Conservation (phyloP, 2,797 vertebrate species). For the Vireo griseus region DNA sequence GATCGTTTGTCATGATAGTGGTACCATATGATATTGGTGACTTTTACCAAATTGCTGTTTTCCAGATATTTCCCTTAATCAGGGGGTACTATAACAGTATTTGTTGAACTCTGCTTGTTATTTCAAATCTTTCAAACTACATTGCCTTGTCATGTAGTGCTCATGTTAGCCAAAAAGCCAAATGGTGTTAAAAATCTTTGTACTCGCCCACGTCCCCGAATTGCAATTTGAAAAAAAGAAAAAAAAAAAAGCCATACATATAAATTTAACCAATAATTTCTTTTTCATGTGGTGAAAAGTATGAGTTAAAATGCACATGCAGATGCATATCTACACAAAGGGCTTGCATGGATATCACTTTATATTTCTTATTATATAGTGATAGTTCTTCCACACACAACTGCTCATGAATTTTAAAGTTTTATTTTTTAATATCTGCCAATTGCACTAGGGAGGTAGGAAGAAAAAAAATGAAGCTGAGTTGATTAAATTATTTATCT, state of each 20-base stretch:
- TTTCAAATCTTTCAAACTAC: background rate
- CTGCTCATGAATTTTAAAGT: slow-evolving; percentile 72
- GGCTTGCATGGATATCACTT: slow-evolving; percentile 7
- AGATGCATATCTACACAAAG: background rate
- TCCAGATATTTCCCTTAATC: background rate
- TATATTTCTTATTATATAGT: slow-evolving; percentile 44
- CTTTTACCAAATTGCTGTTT: slow-evolving; percentile 44
- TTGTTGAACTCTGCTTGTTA: background rate
- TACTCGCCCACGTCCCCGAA: background rate
- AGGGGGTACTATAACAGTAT: background rate
- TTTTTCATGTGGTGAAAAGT: slow-evolving; percentile 20
- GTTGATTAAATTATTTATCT: slow-evolving; percentile 79
- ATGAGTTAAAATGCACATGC: background rate
- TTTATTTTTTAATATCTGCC: slow-evolving; percentile 75
- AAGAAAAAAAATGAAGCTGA: slow-evolving; percentile 64
- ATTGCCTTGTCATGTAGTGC: background rate
- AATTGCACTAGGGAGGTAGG: slow-evolving; percentile 63
- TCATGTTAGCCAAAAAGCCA: background rate
- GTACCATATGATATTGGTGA: background rate
- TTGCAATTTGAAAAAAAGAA: background rate
- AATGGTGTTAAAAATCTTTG: slow-evolving; percentile 18
- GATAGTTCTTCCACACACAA: slow-evolving; percentile 44
- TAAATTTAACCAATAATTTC: slow-evolving; percentile 1
- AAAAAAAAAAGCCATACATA: background rate
- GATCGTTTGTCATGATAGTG: slow-evolving; percentile 35